Evolutionary conservation across 1,140 invertebrate species (phyloP), one percentile per base, ranked within the genome.

Genomic region (Zaprionus ghesquierei): DNA sequence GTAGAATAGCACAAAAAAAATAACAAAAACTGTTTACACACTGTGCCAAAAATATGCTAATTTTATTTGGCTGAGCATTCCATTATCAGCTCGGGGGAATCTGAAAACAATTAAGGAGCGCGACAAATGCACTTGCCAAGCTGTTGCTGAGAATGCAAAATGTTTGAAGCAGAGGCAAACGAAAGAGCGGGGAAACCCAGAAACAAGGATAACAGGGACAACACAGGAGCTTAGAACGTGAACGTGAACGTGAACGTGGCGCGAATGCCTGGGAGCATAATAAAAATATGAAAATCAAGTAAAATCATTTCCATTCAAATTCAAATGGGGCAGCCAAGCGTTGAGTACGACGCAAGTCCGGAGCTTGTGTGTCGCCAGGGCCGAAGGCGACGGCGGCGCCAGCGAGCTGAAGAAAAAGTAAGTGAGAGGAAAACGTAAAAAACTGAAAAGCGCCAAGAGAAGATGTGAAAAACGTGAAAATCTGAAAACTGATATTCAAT

Each of bases 261-360:
- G 38, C 50, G 38, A 31, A 62, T 63, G 53, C 49, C 54, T 58
- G 15, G 71, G 56, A 66, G 73, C 75, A 72, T 76, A 79, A 86
- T 75, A 85, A 62, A 68, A 81, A 86, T 87, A 86, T 86, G 81
- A 86, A 86, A 86, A 86, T 85, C 81, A 85, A 85, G 82, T 86
- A 80, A 86, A 86, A 86, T 86, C 75, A 86, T 86, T 81, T 86
- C 81, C 82, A 86, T 86, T 86, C 75, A 86, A 86, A 86, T 86
- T 87, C 81, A 87, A 87, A 87, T 87, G 79, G 71, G 78, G 71
- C 81, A 87, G 69, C 50, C 54, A 75, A 64, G 63, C 27, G 27
- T 31, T 25, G 20, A 55, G 55, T 33, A 25, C 29, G 54, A n/a
- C n/a, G 38, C 51, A 25, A 35, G 15, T 50, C n/a, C 33, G 49